phyloP scores from a whole-genome alignment of 2,888 invertebrate species.

The Halictus ligatus region DNA sequence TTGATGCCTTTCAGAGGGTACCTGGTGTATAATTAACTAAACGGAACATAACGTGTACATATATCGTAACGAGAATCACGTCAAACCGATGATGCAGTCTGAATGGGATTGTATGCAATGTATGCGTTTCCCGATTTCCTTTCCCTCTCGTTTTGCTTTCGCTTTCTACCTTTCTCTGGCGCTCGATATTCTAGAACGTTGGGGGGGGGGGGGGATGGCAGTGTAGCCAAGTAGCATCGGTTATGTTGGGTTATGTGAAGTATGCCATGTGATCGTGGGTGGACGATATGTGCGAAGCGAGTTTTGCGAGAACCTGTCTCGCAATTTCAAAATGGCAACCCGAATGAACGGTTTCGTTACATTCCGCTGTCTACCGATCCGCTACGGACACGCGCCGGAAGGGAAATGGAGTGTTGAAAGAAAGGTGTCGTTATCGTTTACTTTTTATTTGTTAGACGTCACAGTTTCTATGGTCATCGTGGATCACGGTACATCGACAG shows the following conservation, averaged over 20 bases:
- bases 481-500: constrained; percentile 38
- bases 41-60: constrained; percentile 24
- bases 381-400: not conserved
- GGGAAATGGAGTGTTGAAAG: constrained; percentile 36
- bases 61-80: not conserved
- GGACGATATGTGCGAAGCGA: constrained; percentile 51
- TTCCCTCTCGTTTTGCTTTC: not conserved
- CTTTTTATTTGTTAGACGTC: constrained; percentile 48
- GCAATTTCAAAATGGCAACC: not conserved
- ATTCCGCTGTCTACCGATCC: constrained; percentile 33
- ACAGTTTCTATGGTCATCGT: constrained; percentile 47
- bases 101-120: constrained; percentile 10
- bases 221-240: constrained; percentile 46
- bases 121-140: not conserved
- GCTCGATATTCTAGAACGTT: constrained; percentile 54
- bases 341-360: constrained; percentile 36
- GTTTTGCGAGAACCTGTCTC: not conserved
- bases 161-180: not conserved
- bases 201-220: constrained; percentile 33
- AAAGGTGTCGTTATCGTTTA: constrained; percentile 35
- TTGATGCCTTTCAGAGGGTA: constrained; percentile 71
- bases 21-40: constrained; percentile 19
- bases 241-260: constrained; percentile 13
- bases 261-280: constrained; percentile 30
- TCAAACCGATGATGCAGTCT: constrained; percentile 3